Evolutionary conservation across 1,140 invertebrate species (phyloP), one percentile per base, ranked within the genome.

Genomic region (Homalodisca vitripennis): DNA sequence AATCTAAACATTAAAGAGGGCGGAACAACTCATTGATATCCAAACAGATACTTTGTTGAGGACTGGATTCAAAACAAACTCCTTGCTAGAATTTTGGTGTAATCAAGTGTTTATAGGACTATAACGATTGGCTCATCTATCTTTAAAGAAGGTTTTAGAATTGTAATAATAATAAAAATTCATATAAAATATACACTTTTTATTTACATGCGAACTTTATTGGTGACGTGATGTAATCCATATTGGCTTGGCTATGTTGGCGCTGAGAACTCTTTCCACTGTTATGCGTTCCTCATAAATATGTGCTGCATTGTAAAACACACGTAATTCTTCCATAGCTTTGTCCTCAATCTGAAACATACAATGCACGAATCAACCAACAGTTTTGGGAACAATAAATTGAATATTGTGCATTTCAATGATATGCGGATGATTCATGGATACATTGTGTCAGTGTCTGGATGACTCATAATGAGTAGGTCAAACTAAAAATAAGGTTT

Each of bases 301-400:
- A 71, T 85, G 80, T 51, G 82, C 78, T 3, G 83, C 80, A 74
- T 85, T 84, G 77, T 91, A 91, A 74, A 88, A 86, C 64, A 80
- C 81, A 47, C 85, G 78, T 53, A 91, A 77, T 68, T 90, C 87
- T 71, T 88, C 85, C 70, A 91, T 89, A 0, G 89, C 89, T 79
- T 86, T 84, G 74, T 91, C 89, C 83, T 91, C 89, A 63, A 89
- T 81, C 88, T 91, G 73, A 60, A 76, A 77, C 67, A 14, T n/a
- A n/a, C n/a, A n/a, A n/a, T n/a, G n/a, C n/a, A n/a, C 55, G 29
- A 47, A 70, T 66, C 73, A 51, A 72, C n/a, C 6, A 32, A 14
- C 24, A 68, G 62, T 47, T 20, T 32, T 51, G 22, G 34, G 29
- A 71, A 72, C 32, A 63, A 48, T 63, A 29, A 1, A 3, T n/a